A percentile compares a stretch with the other conserved stretches of the same genome.
phyloP scores from a whole-genome alignment of 2,797 vertebrate species.

The Lepidocolaptes lacrymiger region DNA sequence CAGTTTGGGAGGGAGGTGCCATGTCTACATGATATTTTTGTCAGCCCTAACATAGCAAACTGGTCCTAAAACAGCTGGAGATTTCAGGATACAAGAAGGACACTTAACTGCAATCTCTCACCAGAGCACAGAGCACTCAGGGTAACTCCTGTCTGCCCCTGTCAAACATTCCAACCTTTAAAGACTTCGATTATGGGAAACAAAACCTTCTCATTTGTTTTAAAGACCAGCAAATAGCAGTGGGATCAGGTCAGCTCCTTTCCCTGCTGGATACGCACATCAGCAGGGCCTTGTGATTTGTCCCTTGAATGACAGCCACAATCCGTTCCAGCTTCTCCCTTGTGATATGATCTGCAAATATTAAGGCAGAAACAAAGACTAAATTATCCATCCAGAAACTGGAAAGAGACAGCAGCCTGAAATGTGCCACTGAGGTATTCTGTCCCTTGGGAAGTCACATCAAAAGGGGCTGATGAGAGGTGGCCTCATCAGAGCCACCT shows the following conservation, averaged over 20 bases:
- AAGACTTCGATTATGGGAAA: neutral
- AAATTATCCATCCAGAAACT: neutral
- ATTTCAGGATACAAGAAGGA: neutral
- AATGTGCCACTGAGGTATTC: neutral
- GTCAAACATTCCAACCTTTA: neutral
- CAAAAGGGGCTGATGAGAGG: neutral
- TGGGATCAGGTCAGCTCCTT: neutral
- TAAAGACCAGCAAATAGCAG: neutral
- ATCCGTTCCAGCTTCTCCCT: slow-evolving; percentile 89
- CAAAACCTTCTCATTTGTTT: neutral
- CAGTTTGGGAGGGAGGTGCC: neutral
- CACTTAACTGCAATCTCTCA: neutral
- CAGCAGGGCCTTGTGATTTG: slow-evolving; percentile 90
- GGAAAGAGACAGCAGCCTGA: neutral
- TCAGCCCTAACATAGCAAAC: neutral
- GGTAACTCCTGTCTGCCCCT: neutral
- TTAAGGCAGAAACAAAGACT: neutral
- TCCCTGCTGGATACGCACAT: slow-evolving; percentile 73
- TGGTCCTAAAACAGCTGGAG: neutral
- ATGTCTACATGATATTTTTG: neutral
- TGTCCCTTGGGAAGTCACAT: neutral
- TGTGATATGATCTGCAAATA: slow-evolving; percentile 87
- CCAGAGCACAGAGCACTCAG: neutral
- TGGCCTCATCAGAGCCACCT: neutral
- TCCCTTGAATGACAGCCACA: slow-evolving; percentile 89